Base-by-base conservation (phyloP, 2,113 vertebrate genomes). In the Corythornis madagascariensis region DNA sequence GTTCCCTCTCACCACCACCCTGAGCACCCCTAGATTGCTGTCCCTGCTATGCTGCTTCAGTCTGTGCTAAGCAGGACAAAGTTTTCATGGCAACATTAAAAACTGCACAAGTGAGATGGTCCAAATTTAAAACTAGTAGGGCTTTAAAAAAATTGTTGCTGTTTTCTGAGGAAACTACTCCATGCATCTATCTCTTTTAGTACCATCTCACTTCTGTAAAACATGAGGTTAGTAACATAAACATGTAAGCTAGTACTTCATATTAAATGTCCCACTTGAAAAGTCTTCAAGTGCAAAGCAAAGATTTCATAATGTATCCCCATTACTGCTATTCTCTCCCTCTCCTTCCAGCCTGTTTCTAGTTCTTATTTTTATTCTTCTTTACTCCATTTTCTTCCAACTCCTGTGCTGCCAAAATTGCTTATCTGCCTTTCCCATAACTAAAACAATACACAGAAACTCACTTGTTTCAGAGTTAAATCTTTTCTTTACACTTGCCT, bases 1-100 rank as follows among this genome's bases (percentile, higher is more conserved):
- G 9, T 48, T 14, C 22, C 8, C 47, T 86, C 1, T 33, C 42
- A 55, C 15, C 0, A 0, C 29, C 22, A 48, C 11, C 19, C 40
- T 33, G 33, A 76, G 48, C 56, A 45, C 4, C 7, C 4, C 28
- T 5, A n/a, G 45, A 25, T 43, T 28, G 16, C 57, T 47, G 15
- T 38, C 24, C 45, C 28, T 47, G 25, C 19, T 83, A 29, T 28
- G 7, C 16, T 40, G 56, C 60, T 88, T 86, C 33, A 29, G 10
- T 31, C 63, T 25, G 1, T 26, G 38, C n/a, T 67, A 56, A 64
- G 21, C 45, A 64, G 45, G 45, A 55, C 40, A 75, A 67, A 18
- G 6, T 60, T 42, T 90, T 92, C 43, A 31, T 0, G 9, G 10
- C 26, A 53, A 17, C 0, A 0, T 57, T 75, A 78, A 48, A 65